Percentiles rank a stretch among this genome's conserved stretches.
Conservation (phyloP, 2,113 vertebrate genomes). For the Chunga burmeisteri region DNA sequence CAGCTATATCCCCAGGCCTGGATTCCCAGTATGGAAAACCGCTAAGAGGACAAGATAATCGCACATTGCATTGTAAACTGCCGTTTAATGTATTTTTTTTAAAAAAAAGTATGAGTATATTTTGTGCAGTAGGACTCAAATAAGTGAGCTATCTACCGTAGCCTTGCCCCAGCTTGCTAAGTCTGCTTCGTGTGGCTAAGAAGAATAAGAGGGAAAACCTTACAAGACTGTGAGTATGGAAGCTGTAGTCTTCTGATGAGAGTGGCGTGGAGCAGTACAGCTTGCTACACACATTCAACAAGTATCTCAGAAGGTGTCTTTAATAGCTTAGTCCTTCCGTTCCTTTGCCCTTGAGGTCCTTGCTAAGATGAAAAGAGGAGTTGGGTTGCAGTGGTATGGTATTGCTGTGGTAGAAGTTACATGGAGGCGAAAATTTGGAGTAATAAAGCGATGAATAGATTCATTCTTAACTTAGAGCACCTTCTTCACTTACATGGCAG, state of each 20-base stretch:
- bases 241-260: neutral
- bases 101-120: neutral
- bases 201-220: neutral
- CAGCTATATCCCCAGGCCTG: neutral
- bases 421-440: neutral
- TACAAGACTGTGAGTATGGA: neutral
- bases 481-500: neutral
- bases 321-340: neutral
- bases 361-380: neutral
- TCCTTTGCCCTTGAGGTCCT: neutral
- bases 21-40: neutral
- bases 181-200: neutral
- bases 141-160: accelerated
- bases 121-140: neutral
- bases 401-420: neutral
- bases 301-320: neutral
- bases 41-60: neutral
- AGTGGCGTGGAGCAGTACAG: neutral
- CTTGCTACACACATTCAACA: neutral
- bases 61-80: neutral
- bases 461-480: neutral
- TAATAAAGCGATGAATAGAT: neutral
- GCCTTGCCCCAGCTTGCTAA: neutral
- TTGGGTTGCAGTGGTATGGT: neutral
- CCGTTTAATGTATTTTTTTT: neutral